Conservation (phyloP, 2,888 invertebrate species). For the Listrodromus nycthemerus region DNA sequence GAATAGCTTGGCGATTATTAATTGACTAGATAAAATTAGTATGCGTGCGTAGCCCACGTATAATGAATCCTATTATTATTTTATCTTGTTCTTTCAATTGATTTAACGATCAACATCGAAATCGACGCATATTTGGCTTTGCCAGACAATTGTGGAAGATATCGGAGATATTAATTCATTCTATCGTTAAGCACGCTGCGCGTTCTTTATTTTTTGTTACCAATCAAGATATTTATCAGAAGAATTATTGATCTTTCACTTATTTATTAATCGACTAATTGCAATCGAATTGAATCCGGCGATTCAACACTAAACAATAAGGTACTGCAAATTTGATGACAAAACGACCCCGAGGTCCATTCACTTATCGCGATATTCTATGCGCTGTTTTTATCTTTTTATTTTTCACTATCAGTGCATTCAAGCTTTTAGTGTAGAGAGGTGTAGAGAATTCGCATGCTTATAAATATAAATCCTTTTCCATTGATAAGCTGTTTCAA, state of each 20-base stretch:
- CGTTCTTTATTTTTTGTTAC: not conserved
- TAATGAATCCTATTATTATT: not conserved
- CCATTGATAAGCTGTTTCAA: constrained; percentile 28
- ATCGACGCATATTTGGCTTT: constrained; percentile 26
- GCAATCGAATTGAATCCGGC: constrained; percentile 1
- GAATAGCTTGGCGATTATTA: constrained; percentile 31
- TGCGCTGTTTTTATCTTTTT: constrained; percentile 26
- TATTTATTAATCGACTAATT: constrained; percentile 24
- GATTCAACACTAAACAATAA: constrained; percentile 40
- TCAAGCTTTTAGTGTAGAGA: constrained; percentile 46
- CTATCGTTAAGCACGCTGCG: constrained; percentile 12
- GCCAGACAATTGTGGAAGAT: constrained; percentile 61
- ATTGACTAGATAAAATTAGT: constrained; percentile 59
- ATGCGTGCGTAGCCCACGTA: constrained; percentile 34
- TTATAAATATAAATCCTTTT: constrained; percentile 34
- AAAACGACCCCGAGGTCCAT: constrained; percentile 36
- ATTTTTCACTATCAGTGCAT: constrained; percentile 40
- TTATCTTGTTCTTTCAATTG: constrained; percentile 26
- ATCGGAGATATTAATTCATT: constrained; percentile 42
- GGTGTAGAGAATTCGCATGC: constrained; percentile 45
- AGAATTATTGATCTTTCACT: not conserved
- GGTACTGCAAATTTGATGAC: constrained; percentile 45
- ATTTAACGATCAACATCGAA: constrained; percentile 41
- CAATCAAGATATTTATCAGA: constrained; percentile 31
- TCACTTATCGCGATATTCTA: constrained; percentile 24